Base-by-base conservation (phyloP, 1,140 invertebrate genomes). In the Lineus longissimus region DNA sequence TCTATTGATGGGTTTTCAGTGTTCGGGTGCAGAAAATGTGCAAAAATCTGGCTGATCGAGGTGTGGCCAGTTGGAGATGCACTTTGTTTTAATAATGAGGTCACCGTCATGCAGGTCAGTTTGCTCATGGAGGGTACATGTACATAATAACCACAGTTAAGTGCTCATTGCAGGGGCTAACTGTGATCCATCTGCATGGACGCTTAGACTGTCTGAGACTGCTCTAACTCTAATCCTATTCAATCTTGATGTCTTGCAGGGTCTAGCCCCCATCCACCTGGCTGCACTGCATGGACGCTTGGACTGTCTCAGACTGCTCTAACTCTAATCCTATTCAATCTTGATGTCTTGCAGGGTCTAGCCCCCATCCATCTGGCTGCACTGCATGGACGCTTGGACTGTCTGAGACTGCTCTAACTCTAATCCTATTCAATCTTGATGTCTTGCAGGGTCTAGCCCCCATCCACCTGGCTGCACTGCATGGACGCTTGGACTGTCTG, bases 201-300 rank as follows among this genome's bases (percentile, higher is more conserved):
- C 62, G 79, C n/a, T 58, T 82, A 27, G 79, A 81, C 30, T 81
- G 79, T 66, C 59, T 82, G 11, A 76, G 78, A 63, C 65, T 76
- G n/a, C 69, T 81, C n/a, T n/a, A n/a, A n/a, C n/a, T n/a, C n/a
- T n/a, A n/a, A n/a, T n/a, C n/a, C n/a, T n/a, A n/a, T n/a, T n/a
- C n/a, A n/a, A n/a, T n/a, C n/a, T n/a, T n/a, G n/a, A n/a, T n/a
- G n/a, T n/a, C n/a, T n/a, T 71, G 27, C 64, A 82, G 79, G 80
- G 80, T 22, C 62, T 82, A 17, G 68, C 78, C 22, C 70, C 80
- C 25, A 29, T 81, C 19, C 80, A 82, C 67, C 77, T n/a, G n/a
- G n/a, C n/a, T n/a, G n/a, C n/a, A n/a, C n/a, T 82, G 23, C 78
- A 82, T 68, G 80, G 78, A 23, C 62, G 79, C n/a, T 58, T 82